A percentile compares a stretch with the other conserved stretches of the same genome.
phyloP scores from a whole-genome alignment of 2,888 invertebrate genomes.

The Chironomus tentans region DNA sequence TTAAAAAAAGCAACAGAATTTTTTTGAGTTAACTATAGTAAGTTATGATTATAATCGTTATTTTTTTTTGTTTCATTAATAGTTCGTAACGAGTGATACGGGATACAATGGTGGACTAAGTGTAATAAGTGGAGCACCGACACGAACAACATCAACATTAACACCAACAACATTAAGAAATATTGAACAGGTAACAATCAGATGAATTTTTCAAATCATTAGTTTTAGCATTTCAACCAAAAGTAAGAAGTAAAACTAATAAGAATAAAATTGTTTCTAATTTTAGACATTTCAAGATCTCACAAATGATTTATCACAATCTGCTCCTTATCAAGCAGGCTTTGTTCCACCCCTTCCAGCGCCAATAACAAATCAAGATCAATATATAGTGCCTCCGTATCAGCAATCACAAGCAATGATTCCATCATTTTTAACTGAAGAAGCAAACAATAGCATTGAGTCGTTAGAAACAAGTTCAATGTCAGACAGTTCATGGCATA shows the following conservation, averaged over 20 bases:
- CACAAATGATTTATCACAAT: constrained; percentile 63
- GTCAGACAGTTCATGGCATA: constrained; percentile 38
- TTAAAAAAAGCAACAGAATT: too few relatives aligned
- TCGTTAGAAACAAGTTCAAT: constrained; percentile 39
- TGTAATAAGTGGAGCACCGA: constrained; percentile 67
- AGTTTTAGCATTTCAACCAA: too few relatives aligned
- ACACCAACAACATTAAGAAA: constrained; percentile 88
- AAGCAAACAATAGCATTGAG: constrained; percentile 36
- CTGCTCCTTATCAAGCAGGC: constrained; percentile 76
- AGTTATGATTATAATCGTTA: too few relatives aligned
- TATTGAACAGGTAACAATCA: constrained; percentile 61
- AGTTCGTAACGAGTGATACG: constrained; percentile 78
- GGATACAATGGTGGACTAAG: constrained; percentile 45
- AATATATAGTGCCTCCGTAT: constrained; percentile 43
- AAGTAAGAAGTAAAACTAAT: too few relatives aligned
- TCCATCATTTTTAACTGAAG: constrained; percentile 26
- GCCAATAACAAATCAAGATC: constrained; percentile 44
- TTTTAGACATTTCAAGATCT: constrained; percentile 68
- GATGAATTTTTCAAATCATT: too few relatives aligned
- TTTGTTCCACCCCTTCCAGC: constrained; percentile 75
- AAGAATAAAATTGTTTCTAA: too few relatives aligned
- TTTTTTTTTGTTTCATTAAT: constrained; percentile 43
- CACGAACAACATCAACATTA: constrained; percentile 85
- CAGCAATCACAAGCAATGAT: constrained; percentile 11
- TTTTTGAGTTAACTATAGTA: too few relatives aligned